A percentile compares a stretch with the other conserved stretches of the same genome.
phyloP scores from a whole-genome alignment of 2,113 vertebrate species.

The Corythornis vintsioides region DNA sequence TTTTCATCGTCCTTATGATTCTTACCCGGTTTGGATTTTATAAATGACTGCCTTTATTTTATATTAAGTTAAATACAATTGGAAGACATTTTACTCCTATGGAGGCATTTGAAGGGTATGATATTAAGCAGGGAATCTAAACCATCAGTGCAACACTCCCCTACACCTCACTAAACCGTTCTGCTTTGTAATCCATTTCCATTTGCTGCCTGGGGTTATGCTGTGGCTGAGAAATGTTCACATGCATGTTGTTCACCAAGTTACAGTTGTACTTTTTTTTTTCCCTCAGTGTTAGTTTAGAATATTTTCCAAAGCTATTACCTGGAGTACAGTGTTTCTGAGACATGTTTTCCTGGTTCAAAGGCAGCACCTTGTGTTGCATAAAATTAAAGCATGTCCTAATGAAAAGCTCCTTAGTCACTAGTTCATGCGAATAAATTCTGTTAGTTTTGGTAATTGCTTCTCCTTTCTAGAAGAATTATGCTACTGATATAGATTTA shows the following conservation, averaged over 20 bases:
- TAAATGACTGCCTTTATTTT: neutral
- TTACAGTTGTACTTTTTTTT: neutral
- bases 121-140: neutral
- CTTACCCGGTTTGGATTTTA: neutral
- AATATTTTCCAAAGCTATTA: neutral
- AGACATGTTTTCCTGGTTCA: neutral
- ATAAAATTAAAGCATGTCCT: slow-evolving; percentile 4
- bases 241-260: neutral
- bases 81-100: neutral
- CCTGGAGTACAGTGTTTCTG: neutral
- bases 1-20: neutral
- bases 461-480: slow-evolving; percentile 39
- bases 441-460: slow-evolving; percentile 35
- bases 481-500: slow-evolving; percentile 78
- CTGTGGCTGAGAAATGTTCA: neutral
- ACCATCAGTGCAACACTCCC: neutral
- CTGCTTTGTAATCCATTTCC: neutral
- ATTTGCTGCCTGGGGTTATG: neutral
- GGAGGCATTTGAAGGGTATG: neutral
- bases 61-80: neutral
- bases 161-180: neutral
- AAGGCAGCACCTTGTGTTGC: slow-evolving; percentile 3
- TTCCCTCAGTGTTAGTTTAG: neutral
- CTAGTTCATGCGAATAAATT: slow-evolving; percentile 1
- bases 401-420: slow-evolving; percentile 30